Evolutionary conservation across 2,113 vertebrate genomes (phyloP).

Genomic region (Hylia prasina): DNA sequence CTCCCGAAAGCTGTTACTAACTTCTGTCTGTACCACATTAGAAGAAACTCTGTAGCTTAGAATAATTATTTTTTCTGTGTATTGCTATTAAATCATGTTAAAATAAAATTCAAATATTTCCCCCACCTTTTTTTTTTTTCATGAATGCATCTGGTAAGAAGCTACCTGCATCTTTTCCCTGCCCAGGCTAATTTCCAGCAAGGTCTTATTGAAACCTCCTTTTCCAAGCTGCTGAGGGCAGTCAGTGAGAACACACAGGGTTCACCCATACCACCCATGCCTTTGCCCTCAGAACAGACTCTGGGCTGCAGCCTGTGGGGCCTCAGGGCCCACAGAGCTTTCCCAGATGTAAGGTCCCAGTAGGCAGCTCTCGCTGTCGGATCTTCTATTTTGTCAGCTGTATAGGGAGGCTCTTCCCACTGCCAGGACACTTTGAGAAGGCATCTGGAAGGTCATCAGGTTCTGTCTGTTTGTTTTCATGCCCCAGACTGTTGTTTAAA

Average conservation of each 20-base stretch:
- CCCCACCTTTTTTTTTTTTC: background rate
- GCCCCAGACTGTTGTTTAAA: background rate
- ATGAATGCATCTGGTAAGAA: background rate
- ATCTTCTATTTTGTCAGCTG: constrained; percentile 34
- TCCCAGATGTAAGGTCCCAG: background rate
- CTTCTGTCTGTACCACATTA: background rate
- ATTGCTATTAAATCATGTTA: background rate
- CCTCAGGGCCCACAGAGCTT: background rate
- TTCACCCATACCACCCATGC: background rate
- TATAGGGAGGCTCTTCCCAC: background rate
- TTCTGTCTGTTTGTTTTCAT: background rate
- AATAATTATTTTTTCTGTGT: background rate
- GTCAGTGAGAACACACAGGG: background rate
- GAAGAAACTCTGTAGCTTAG: background rate
- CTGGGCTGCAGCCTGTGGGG: background rate
- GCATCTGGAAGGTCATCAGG: background rate
- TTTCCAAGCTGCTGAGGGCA: background rate
- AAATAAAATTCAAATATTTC: background rate
- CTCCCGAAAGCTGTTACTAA: background rate
- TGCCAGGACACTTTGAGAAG: background rate
- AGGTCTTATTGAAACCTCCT: background rate
- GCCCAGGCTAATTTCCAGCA: background rate
- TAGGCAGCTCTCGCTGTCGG: background rate
- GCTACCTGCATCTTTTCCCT: background rate
- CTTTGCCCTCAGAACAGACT: background rate